phyloP scores from a whole-genome alignment of 2,113 vertebrate species.

The Entomyzon cyanotis region DNA sequence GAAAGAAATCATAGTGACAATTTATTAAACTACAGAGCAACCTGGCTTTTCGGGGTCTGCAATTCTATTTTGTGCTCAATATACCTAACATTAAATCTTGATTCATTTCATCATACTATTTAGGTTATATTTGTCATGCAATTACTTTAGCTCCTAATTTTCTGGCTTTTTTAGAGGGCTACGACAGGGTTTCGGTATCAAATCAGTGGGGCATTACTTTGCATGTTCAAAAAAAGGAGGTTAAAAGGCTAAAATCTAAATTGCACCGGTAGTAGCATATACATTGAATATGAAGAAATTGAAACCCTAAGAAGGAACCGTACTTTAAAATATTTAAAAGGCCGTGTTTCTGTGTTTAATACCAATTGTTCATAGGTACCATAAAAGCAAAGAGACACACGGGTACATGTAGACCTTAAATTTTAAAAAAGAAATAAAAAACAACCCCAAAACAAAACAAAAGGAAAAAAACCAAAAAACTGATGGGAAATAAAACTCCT shows the following conservation, averaged over 20 bases:
- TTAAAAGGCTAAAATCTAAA: constrained; percentile 62
- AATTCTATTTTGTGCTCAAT: constrained; percentile 83
- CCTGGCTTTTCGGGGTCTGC: constrained; percentile 96
- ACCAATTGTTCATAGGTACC: constrained; percentile 55
- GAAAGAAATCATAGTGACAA: constrained; percentile 99
- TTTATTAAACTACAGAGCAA: constrained; percentile 99
- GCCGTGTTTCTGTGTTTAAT: constrained; percentile 40
- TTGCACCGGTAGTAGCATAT: constrained; percentile 58
- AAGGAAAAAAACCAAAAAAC: background rate
- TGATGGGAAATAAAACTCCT: constrained; percentile 97
- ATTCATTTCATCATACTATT: constrained; percentile 82
- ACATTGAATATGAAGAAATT: constrained; percentile 61
- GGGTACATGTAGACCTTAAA: constrained; percentile 43
- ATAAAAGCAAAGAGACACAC: constrained; percentile 54
- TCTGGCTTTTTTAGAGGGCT: constrained; percentile 75
- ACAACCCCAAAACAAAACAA: background rate
- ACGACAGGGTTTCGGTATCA: constrained; percentile 82
- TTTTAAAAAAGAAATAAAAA: background rate
- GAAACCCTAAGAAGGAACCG: constrained; percentile 53
- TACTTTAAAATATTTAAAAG: constrained; percentile 60
- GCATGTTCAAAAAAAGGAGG: constrained; percentile 72
- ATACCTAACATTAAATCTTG: constrained; percentile 83
- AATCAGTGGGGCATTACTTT: constrained; percentile 97
- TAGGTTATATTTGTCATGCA: constrained; percentile 92
- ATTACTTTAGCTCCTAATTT: constrained; percentile 82